phyloP scores from a whole-genome alignment of 2,797 vertebrate species.

The Antrozous pallidus region DNA sequence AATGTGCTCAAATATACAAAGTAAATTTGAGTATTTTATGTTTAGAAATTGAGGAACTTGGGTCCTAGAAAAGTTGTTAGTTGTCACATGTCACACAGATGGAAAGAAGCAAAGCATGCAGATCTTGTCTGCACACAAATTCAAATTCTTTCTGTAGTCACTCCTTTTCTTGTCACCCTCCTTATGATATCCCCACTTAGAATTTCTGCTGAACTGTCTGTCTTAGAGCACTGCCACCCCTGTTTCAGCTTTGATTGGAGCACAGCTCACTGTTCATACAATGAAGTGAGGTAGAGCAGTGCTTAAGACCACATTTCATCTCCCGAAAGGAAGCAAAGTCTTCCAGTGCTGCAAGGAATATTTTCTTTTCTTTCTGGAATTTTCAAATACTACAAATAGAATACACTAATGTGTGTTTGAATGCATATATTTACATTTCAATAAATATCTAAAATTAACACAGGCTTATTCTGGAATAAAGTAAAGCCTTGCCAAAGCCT shows the following conservation, averaged over 20 bases:
- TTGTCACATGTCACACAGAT: neutral
- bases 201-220: neutral
- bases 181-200: neutral
- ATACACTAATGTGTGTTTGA: neutral
- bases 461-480: neutral
- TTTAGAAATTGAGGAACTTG: neutral
- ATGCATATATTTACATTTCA: neutral
- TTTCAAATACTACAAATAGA: too few relatives aligned
- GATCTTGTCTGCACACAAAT: neutral
- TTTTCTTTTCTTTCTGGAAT: too few relatives aligned
- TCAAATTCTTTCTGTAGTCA: neutral
- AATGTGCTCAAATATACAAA: neutral
- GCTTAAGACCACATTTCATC: neutral
- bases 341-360: too few relatives aligned
- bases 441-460: neutral
- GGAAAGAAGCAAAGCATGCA: neutral
- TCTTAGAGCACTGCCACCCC: neutral
- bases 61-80: neutral
- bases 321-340: too few relatives aligned
- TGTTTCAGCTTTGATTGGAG: neutral
- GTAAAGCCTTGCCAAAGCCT: neutral
- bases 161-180: neutral
- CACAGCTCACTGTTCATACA: neutral
- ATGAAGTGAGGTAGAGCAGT: neutral
- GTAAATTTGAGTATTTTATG: neutral